Evolutionary conservation across 2,113 vertebrate genomes (phyloP).

Genomic region (Rattus norvegicus): GRCr8 NC_086021.1:181167501-181168000

Average conservation of each 20-base stretch:
- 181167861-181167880: no score
- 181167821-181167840: not conserved
- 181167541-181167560: not conserved
- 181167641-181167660: not conserved
- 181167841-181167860: no score
- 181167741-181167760: conserved; percentile 35
- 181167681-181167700: not conserved
- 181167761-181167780: conserved; percentile 25
- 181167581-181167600: not conserved
- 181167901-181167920: no score
- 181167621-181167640: not conserved
- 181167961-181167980: no score
- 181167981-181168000: no score
- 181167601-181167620: no score
- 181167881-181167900: no score
- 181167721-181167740: conserved; percentile 10
- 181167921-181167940: no score
- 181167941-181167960: no score
- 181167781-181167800: not conserved
- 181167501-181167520: not conserved
- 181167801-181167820: not conserved
- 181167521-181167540: not conserved
- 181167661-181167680: not conserved
- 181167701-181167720: conserved; percentile 15
- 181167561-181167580: no score